phyloP scores from a whole-genome alignment of 1,140 invertebrate genomes.

The Xylocopa sonorina region DNA sequence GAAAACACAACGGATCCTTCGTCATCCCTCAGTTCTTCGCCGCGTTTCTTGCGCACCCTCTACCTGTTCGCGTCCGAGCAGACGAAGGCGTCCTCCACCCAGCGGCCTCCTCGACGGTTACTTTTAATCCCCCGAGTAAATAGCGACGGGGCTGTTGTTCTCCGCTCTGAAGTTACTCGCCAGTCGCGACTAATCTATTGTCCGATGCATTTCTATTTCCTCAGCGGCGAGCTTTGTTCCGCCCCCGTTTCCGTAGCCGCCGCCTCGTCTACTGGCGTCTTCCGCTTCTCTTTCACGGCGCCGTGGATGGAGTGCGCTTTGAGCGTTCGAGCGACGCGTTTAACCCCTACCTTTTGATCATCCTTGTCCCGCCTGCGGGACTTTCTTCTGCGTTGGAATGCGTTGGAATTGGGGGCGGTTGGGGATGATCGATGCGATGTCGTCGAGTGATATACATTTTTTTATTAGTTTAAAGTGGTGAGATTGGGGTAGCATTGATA shows the following conservation, averaged over 20 bases:
- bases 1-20: conserved; percentile 21
- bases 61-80: neutral
- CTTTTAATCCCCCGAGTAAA: conserved; percentile 45
- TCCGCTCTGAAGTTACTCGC: neutral
- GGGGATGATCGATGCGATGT: conserved; percentile 20
- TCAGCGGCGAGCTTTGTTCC: neutral
- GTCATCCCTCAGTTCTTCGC: neutral
- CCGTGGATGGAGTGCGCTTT: conserved; percentile 5
- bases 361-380: neutral
- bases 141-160: conserved; percentile 17
- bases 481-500: neutral
- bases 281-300: neutral
- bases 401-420: no score
- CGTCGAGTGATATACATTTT: no score
- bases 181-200: no score
- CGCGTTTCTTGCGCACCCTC: neutral
- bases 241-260: neutral
- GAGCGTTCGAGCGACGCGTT: neutral
- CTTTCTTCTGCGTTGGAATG: neutral
- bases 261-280: neutral
- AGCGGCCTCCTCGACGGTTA: conserved; percentile 8
- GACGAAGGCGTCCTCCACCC: conserved; percentile 2
- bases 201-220: conserved; percentile 2
- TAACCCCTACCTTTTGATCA: neutral
- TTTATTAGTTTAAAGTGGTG: neutral